phyloP scores from a whole-genome alignment of 1,140 invertebrate genomes.

The Harpegnathos saltator region DNA sequence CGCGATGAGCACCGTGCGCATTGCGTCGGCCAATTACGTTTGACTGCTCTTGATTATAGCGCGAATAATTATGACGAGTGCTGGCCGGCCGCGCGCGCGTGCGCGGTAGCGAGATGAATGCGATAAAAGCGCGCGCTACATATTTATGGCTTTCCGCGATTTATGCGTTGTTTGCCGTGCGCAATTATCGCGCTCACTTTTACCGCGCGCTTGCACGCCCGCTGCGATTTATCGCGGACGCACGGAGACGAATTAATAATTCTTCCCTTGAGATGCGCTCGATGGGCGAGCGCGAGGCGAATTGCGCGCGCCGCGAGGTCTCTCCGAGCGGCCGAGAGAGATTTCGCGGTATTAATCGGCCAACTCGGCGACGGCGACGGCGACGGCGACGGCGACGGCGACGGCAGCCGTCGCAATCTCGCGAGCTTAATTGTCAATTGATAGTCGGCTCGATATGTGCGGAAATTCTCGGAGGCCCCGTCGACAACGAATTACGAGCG shows the following conservation, averaged over 20 bases:
- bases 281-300: no score
- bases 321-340: no score
- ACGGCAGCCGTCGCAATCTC: no score
- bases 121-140: constrained; percentile 40
- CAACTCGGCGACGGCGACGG: no score
- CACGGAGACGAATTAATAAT: constrained; percentile 21
- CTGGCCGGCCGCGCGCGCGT: no score
- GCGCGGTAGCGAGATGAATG: constrained; percentile 49
- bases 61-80: constrained; percentile 47
- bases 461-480: constrained; percentile 6
- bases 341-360: no score
- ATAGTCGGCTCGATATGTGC: constrained; percentile 18
- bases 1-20: constrained; percentile 31
- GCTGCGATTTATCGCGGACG: constrained; percentile 33
- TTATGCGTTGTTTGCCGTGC: constrained; percentile 43
- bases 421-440: constrained; percentile 11
- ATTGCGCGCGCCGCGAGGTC: no score
- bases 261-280: constrained; percentile 1
- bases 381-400: no score
- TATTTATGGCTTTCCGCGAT: constrained; percentile 47
- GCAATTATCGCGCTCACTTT: constrained; percentile 34
- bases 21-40: constrained; percentile 61
- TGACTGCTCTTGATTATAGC: constrained; percentile 48
- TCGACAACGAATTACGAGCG: constrained; percentile 25
- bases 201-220: neutral